Evolutionary conservation across 1,140 invertebrate genomes (phyloP).

Genomic region (Orussus abietinus): DNA sequence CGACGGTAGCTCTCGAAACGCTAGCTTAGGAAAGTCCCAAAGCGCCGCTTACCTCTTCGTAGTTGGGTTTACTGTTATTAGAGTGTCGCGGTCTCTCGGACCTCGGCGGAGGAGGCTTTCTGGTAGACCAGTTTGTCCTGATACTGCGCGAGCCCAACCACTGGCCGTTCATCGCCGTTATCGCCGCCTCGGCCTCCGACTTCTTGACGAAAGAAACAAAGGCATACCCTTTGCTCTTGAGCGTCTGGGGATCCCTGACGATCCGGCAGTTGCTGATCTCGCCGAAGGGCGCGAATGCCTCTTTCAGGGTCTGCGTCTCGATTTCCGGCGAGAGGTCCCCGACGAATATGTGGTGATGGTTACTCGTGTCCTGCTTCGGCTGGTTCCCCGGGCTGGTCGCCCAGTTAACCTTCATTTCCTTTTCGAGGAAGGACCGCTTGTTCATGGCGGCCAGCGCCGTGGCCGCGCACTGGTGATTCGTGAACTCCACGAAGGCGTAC

Average conservation of each 20-base stretch:
- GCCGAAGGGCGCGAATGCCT: conserved; percentile 96
- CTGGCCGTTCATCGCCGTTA: conserved; percentile 97
- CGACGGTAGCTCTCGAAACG: no score
- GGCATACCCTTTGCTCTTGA: conserved; percentile 99
- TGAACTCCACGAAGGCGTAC: conserved; percentile 97
- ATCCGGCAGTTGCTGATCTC: conserved; percentile 99
- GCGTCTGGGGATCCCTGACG: conserved; percentile 95
- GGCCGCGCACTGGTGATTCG: conserved; percentile 86
- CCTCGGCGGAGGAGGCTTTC: conserved; percentile 83
- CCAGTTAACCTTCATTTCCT: conserved; percentile 99
- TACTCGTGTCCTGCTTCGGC: conserved; percentile 97
- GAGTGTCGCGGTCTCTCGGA: conserved; percentile 47
- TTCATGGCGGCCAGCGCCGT: conserved; percentile 97
- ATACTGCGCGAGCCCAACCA: conserved; percentile 98
- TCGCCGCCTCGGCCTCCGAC: conserved; percentile 96
- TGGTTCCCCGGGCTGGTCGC: conserved; percentile 95
- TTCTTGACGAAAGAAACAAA: conserved; percentile 99
- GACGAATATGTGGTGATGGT: conserved; percentile 99
- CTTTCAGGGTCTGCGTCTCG: conserved; percentile 92
- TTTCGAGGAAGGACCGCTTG: conserved; percentile 89
- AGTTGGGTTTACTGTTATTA: conserved; percentile 51
- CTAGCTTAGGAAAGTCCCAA: conserved; percentile 11
- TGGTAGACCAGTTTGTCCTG: conserved; percentile 98
- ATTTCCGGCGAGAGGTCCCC: conserved; percentile 99
- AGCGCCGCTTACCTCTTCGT: conserved; percentile 41